Conservation (phyloP, 2,797 vertebrate genomes). For the Schizopygopsis pylzovi region DNA sequence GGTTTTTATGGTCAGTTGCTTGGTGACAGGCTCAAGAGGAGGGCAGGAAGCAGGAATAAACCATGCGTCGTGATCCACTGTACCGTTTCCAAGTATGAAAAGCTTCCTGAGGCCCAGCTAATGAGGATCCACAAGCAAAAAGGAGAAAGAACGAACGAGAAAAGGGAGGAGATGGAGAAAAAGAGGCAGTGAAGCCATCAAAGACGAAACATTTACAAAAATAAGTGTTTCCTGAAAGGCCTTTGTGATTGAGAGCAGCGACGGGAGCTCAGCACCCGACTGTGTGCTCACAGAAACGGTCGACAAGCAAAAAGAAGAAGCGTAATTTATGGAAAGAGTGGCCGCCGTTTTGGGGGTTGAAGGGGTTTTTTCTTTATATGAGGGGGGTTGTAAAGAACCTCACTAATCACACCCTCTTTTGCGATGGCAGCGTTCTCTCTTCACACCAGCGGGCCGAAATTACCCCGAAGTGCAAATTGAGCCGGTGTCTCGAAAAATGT, state of each 20-base stretch:
- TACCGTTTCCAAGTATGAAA: constrained; percentile 77
- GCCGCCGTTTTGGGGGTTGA: constrained; percentile 58
- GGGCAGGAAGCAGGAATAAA: constrained; percentile 54
- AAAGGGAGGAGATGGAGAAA: constrained; percentile 32
- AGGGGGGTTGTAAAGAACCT: constrained; percentile 71
- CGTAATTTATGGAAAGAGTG: constrained; percentile 76
- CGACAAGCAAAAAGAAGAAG: constrained; percentile 79
- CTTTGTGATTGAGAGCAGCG: constrained; percentile 69
- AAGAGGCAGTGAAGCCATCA: constrained; percentile 63
- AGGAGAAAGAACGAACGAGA: constrained; percentile 55
- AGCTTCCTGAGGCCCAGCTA: constrained; percentile 81
- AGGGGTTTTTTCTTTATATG: constrained; percentile 58
- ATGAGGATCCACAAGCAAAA: constrained; percentile 72
- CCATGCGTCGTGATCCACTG: constrained; percentile 48
- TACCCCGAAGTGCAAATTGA: constrained; percentile 73
- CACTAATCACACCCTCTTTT: constrained; percentile 75
- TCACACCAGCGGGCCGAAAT: constrained; percentile 63
- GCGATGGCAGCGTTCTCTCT: constrained; percentile 70
- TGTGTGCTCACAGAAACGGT: constrained; percentile 75
- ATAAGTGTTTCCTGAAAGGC: constrained; percentile 74
- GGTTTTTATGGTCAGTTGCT: constrained; percentile 78
- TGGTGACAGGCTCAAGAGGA: constrained; percentile 69
- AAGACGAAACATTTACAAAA: constrained; percentile 75
- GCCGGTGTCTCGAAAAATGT: constrained; percentile 62
- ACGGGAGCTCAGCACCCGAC: constrained; percentile 72